A percentile compares a stretch with the other conserved stretches of the same genome.
phyloP scores from a whole-genome alignment of 1,140 invertebrate genomes.

The Lepeophtheirus salmonis region DNA sequence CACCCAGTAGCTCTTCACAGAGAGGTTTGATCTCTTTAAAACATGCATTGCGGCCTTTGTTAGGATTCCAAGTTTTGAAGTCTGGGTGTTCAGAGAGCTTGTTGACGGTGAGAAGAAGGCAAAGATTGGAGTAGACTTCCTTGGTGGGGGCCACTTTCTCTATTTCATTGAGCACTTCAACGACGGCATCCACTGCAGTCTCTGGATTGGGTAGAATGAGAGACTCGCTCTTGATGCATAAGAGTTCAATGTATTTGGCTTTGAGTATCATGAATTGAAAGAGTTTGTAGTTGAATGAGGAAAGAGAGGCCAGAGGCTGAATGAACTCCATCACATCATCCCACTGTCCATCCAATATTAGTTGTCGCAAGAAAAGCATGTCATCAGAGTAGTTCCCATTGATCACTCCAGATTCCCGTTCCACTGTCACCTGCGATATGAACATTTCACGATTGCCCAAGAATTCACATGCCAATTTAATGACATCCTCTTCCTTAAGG shows the following conservation, averaged over 20 bases:
- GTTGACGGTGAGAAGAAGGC: constrained; percentile 73
- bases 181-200: constrained; percentile 78
- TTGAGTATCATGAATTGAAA: constrained; percentile 66
- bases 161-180: constrained; percentile 67
- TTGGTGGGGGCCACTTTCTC: constrained; percentile 71
- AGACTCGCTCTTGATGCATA: constrained; percentile 82
- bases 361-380: constrained; percentile 66
- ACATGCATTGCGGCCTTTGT: constrained; percentile 60
- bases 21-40: constrained; percentile 46
- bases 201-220: constrained; percentile 48
- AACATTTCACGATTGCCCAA: constrained; percentile 69
- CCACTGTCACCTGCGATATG: constrained; percentile 73
- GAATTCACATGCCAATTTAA: constrained; percentile 75
- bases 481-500: constrained; percentile 71
- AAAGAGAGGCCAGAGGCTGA: constrained; percentile 54
- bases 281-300: constrained; percentile 47
- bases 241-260: constrained; percentile 80
- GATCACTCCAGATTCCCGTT: constrained; percentile 84
- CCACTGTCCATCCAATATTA: constrained; percentile 94
- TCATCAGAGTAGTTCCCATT: constrained; percentile 78
- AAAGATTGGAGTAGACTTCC: constrained; percentile 77
- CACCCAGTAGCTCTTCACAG: constrained; percentile 4
- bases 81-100: constrained; percentile 69
- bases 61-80: constrained; percentile 76
- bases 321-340: constrained; percentile 91